These are phyloP conservation scores for Neodiprion virginianus DNA, from an alignment of 1,140 invertebrate genomes.

Conservation along the genomic window DNA sequence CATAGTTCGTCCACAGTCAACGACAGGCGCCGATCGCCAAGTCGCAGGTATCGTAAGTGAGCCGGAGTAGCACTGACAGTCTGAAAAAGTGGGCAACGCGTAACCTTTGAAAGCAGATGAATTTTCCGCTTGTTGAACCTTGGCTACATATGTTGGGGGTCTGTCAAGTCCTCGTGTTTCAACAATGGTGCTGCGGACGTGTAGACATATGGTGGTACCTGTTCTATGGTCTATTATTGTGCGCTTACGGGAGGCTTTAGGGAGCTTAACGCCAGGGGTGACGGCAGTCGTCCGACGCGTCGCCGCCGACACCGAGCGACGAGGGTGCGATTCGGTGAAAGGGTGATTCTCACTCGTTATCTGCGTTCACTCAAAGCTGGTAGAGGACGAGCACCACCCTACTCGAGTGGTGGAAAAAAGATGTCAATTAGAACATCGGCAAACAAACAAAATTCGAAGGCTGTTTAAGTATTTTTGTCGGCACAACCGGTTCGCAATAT, in stretches of 20 bases:
- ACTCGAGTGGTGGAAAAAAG: too few species aligned
- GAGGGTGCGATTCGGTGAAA: background rate
- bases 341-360: background rate
- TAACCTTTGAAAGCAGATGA: slow-evolving; percentile 51
- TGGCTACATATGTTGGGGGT: slow-evolving; percentile 42
- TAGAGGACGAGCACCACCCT: background rate
- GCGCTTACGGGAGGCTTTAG: slow-evolving; percentile 49
- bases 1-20: background rate
- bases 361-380: too few species aligned
- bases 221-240: slow-evolving; percentile 57
- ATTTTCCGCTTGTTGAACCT: slow-evolving; percentile 57
- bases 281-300: slow-evolving; percentile 5
- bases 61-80: background rate
- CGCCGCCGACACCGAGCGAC: slow-evolving; percentile 1
- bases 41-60: background rate
- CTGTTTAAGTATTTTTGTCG: too few species aligned
- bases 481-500: too few species aligned
- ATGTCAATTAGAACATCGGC: too few species aligned
- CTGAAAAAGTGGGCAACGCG: slow-evolving; percentile 41
- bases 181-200: slow-evolving; percentile 44
- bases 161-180: slow-evolving; percentile 36
- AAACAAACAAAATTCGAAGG: too few species aligned
- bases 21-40: background rate
- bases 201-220: slow-evolving; percentile 59
- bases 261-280: slow-evolving; percentile 45